Base-by-base conservation (phyloP, 2,797 vertebrate species). In the Discoglossus pictus region DNA sequence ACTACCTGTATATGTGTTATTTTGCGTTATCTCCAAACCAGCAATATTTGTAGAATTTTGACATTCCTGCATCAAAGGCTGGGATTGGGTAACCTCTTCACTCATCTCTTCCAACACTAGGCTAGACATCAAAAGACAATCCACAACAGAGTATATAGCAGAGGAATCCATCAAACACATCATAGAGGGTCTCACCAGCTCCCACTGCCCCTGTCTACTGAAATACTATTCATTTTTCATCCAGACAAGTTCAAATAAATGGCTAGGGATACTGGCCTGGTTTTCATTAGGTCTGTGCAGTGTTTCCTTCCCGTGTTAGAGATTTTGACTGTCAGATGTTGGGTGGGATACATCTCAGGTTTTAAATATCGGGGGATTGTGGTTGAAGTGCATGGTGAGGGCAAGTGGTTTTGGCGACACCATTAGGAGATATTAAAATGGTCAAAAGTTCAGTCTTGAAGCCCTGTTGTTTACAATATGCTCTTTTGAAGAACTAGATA, bases 221-320 rank as follows among this genome's bases (percentile, higher is more conserved):
- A 56, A 70, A 70, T 21, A 20, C 21, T 39, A 56, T 46, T 46
- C 51, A 70, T 63, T 63, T 63, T 50, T 70, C 51, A 70, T 31
- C 42, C 21, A 15, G 60, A 70, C 59, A 56, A 50, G 51, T 62
- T 70, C 44, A 70, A 50, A 70, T 70, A 63, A 70, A 70, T 52
- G 35, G 42, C 42, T 40, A 24, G 60, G 51, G 52, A 46, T 56
- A 34, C 38, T 3, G 50, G 60, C 40, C 67, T 70, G 67, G 35
- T 70, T 70, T 62, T 63, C 60, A 70, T 70, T 70, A 70, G 27
- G 12, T 8, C 35, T 62, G 48, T 40, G 8, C 59, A 31, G 21
- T 24, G 39, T 62, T 69, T 70, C 35, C 60, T 70, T 63, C 60
- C 43, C 46, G 35, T 69, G 67, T 50, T 47, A 70, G 51, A 56